A percentile compares a stretch with the other conserved stretches of the same genome.
Conservation (phyloP, 1,140 invertebrate genomes). For the Probaryconus sp. region DNA sequence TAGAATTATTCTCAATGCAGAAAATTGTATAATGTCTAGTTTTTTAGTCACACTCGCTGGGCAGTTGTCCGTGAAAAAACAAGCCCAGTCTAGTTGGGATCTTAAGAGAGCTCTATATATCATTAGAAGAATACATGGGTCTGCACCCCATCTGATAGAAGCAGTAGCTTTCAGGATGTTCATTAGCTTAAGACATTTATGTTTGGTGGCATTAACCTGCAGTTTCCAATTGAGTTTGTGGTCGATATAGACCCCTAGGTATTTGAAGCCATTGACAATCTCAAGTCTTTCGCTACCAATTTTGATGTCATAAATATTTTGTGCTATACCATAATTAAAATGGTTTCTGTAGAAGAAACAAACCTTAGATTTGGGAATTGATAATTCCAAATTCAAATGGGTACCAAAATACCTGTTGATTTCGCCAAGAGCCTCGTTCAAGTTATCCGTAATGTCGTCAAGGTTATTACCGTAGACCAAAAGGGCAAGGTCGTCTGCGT, state of each 20-base stretch:
- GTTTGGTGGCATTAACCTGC: background rate
- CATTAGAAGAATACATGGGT: background rate
- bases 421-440: background rate
- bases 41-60: background rate
- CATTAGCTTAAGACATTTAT: background rate
- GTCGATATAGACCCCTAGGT: background rate
- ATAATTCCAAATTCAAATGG: background rate
- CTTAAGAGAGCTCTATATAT: background rate
- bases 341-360: constrained; percentile 14
- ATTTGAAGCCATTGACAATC: constrained; percentile 3
- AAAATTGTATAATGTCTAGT: background rate
- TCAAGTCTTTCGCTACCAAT: too few relatives aligned
- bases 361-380: background rate
- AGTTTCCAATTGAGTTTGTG: background rate
- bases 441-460: background rate
- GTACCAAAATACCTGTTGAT: background rate
- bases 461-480: background rate
- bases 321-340: background rate
- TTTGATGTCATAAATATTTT: background rate
- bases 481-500: constrained; percentile 8
- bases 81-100: background rate
- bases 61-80: too few relatives aligned
- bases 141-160: background rate
- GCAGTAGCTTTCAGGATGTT: background rate
- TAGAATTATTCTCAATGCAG: constrained; percentile 6